Evolutionary conservation across 2,797 vertebrate species (phyloP).

Genomic region (Rachycentron canadum): DNA sequence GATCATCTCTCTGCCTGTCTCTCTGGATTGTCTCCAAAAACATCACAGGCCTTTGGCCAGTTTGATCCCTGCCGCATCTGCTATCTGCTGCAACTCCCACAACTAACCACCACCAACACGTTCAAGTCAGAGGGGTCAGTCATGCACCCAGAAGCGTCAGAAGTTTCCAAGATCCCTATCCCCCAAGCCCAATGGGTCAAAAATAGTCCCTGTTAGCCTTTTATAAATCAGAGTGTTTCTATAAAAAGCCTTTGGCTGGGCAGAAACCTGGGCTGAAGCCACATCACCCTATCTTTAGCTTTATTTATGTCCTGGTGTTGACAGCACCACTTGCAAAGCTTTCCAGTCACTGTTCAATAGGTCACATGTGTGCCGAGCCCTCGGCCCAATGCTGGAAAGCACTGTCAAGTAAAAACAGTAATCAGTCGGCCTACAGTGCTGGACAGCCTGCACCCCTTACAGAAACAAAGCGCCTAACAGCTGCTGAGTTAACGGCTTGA

Average conservation of each 20-base stretch:
- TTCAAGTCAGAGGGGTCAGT: conserved; percentile 82
- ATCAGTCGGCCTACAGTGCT: conserved; percentile 50
- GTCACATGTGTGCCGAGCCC: conserved; percentile 79
- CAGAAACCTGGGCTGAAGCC: conserved; percentile 82
- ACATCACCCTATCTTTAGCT: conserved; percentile 86
- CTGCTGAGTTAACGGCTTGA: conserved; percentile 76
- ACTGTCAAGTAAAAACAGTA: conserved; percentile 70
- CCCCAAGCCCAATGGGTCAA: conserved; percentile 72
- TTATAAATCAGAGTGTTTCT: conserved; percentile 93
- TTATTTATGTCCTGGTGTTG: conserved; percentile 93
- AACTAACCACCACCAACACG: conserved; percentile 70
- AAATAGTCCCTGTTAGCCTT: conserved; percentile 90
- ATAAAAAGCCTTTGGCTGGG: conserved; percentile 90
- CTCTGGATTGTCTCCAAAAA: conserved; percentile 74
- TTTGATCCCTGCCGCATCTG: conserved; percentile 67
- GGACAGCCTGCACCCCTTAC: conserved; percentile 57
- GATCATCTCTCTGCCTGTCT: conserved; percentile 59
- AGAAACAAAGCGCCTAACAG: conserved; percentile 76
- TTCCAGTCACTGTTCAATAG: conserved; percentile 86
- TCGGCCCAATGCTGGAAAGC: conserved; percentile 75
- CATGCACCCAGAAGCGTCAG: conserved; percentile 82
- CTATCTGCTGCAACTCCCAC: conserved; percentile 77
- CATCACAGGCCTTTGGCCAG: conserved; percentile 67
- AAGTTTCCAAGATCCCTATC: conserved; percentile 85
- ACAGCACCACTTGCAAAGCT: conserved; percentile 88